These are phyloP conservation scores for Paraplagusia blochii DNA, from an alignment of 2,113 vertebrate species.

Conservation along the genomic window DNA sequence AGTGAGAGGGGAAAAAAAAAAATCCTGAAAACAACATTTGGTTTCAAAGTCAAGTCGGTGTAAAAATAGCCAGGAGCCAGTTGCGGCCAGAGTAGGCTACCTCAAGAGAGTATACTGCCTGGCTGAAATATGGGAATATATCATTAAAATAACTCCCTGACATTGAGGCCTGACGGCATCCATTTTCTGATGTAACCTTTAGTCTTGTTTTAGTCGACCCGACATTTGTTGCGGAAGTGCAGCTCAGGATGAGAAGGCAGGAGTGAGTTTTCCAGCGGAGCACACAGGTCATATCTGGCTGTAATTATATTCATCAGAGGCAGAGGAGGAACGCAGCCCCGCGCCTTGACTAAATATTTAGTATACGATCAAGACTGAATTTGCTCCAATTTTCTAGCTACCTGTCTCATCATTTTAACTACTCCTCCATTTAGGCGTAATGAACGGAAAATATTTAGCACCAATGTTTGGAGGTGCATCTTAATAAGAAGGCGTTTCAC, in stretches of 20 bases:
- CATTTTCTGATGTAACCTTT: slow-evolving; percentile 71
- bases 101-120: slow-evolving; percentile 46
- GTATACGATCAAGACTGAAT: slow-evolving; percentile 45
- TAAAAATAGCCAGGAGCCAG: slow-evolving; percentile 59
- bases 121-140: slow-evolving; percentile 62
- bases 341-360: slow-evolving; percentile 65
- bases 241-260: slow-evolving; percentile 62
- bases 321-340: slow-evolving; percentile 49
- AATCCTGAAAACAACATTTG: slow-evolving; percentile 48
- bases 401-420: slow-evolving; percentile 39
- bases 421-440: slow-evolving; percentile 30
- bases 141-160: slow-evolving; percentile 72
- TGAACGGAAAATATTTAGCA: slow-evolving; percentile 14
- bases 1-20: slow-evolving; percentile 8
- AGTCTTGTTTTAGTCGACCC: slow-evolving; percentile 73
- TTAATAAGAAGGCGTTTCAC: background rate
- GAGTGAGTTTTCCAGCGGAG: slow-evolving; percentile 63
- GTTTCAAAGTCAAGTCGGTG: slow-evolving; percentile 54
- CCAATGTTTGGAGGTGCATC: slow-evolving; percentile 1
- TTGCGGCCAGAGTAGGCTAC: slow-evolving; percentile 45
- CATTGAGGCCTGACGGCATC: slow-evolving; percentile 62
- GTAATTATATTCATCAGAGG: slow-evolving; percentile 78
- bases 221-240: slow-evolving; percentile 74
- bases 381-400: slow-evolving; percentile 47
- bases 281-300: slow-evolving; percentile 78